Evolutionary conservation across 1,140 invertebrate species (phyloP).

Genomic region (Littorina saxatilis): DNA sequence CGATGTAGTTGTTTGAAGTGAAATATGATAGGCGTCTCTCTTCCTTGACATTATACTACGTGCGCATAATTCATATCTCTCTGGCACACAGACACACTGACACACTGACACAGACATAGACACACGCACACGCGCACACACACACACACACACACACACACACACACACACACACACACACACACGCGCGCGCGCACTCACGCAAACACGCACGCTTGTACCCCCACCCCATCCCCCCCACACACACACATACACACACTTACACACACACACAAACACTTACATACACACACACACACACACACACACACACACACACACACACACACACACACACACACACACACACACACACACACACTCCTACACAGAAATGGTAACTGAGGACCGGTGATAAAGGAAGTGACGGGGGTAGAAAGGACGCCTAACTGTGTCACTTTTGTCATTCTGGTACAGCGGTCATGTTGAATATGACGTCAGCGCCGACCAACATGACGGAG

Average conservation of each 20-base stretch:
- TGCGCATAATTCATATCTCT: neutral
- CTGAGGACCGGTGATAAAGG: too few species aligned
- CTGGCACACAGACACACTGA: neutral
- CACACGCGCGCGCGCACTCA: neutral
- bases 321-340: slow-evolving; percentile 18
- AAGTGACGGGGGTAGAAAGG: too few species aligned
- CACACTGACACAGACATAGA: neutral
- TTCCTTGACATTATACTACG: neutral
- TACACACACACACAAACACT: neutral
- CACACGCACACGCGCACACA: neutral
- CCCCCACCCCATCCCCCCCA: neutral
- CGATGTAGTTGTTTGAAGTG: too few species aligned
- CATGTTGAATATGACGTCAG: too few species aligned
- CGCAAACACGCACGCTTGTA: neutral
- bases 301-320: slow-evolving; percentile 12
- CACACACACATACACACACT: neutral
- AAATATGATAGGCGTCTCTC: too few species aligned
- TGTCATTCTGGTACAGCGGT: too few species aligned
- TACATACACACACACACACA: neutral
- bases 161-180: slow-evolving; percentile 5
- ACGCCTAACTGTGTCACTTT: too few species aligned
- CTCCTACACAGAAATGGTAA: too few species aligned
- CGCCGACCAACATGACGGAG: too few species aligned
- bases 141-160: slow-evolving; percentile 15
- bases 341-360: slow-evolving; percentile 2